Percentiles rank a stretch among this genome's conserved stretches.
These are phyloP conservation scores for Tetheella fluctuosa DNA, from an alignment of 2,888 invertebrate species.

Conservation along the genomic window DNA sequence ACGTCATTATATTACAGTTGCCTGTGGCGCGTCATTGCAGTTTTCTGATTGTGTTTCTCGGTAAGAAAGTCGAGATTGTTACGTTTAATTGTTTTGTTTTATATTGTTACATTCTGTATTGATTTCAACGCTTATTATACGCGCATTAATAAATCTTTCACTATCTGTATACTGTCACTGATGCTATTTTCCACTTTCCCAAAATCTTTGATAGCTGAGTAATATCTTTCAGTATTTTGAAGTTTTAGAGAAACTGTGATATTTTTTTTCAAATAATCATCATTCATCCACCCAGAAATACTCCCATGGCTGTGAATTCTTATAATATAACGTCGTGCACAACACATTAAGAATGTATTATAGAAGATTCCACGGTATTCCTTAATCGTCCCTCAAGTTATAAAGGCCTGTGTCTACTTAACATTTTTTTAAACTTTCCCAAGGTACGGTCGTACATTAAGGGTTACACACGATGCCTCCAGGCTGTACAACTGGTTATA, in stretches of 20 bases:
- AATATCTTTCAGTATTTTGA: too few species aligned
- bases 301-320: neutral
- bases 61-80: neutral
- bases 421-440: constrained; percentile 42
- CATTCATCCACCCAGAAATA: neutral
- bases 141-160: too few species aligned
- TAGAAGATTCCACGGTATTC: neutral
- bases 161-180: too few species aligned
- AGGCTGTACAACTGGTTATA: constrained; percentile 29
- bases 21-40: neutral
- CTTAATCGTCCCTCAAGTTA: neutral
- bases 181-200: too few species aligned
- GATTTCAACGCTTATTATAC: neutral
- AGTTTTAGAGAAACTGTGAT: too few species aligned
- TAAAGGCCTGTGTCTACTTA: constrained; percentile 15
- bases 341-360: neutral
- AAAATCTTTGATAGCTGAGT: too few species aligned
- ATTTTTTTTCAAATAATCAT: neutral
- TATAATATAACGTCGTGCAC: neutral
- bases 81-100: neutral
- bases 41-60: constrained; percentile 6
- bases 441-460: constrained; percentile 34
- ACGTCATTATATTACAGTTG: constrained; percentile 17
- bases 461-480: constrained; percentile 38
- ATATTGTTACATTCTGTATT: neutral